A percentile compares a stretch with the other conserved stretches of the same genome.
phyloP scores from a whole-genome alignment of 1,140 invertebrate genomes.

The Lepidotrigona ventralis region DNA sequence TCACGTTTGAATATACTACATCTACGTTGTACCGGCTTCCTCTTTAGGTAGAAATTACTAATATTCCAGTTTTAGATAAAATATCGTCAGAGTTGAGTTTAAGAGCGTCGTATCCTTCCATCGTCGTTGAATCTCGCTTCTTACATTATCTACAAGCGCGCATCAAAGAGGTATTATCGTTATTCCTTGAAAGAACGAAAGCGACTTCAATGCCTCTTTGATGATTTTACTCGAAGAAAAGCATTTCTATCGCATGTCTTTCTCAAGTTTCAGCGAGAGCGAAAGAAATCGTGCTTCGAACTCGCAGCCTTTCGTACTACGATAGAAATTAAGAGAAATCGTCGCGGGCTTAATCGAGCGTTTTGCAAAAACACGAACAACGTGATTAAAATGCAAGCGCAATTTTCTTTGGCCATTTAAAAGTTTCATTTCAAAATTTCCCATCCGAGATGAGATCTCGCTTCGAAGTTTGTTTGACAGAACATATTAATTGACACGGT shows the following conservation, averaged over 20 bases:
- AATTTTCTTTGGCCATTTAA: neutral
- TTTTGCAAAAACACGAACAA: neutral
- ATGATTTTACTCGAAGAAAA: neutral
- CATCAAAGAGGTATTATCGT: conserved; percentile 20
- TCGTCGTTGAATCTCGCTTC: neutral
- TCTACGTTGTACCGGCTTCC: neutral
- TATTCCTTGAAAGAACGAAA: neutral
- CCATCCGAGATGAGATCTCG: neutral
- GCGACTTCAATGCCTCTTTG: conserved; percentile 1
- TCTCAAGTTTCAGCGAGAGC: neutral
- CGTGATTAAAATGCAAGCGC: neutral
- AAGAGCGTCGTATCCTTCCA: neutral
- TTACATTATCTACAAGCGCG: neutral
- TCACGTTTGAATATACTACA: neutral
- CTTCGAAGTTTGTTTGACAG: neutral
- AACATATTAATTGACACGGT: neutral
- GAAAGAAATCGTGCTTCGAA: neutral
- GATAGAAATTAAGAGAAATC: neutral
- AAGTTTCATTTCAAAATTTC: neutral
- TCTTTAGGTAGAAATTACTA: neutral
- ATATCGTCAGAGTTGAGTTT: neutral
- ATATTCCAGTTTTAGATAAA: neutral
- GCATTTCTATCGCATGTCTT: neutral
- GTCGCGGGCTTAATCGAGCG: too few species aligned
- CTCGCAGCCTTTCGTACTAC: too few species aligned